A percentile compares a stretch with the other conserved stretches of the same genome.
Evolutionary conservation across 2,888 invertebrate genomes (phyloP).

Genomic region (Philaethria dido): DNA sequence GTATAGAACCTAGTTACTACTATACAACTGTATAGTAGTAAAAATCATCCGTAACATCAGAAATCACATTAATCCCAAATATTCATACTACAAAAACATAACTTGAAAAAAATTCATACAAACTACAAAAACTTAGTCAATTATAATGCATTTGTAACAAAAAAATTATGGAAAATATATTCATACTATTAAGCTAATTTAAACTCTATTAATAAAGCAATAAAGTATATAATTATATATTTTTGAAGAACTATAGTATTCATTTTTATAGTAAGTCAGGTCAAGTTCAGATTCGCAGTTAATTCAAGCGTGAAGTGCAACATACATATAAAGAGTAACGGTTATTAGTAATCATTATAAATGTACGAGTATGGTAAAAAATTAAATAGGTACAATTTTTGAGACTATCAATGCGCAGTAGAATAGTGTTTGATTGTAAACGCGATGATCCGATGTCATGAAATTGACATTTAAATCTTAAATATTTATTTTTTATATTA

Average conservation of each 20-base stretch:
- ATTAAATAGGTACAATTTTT: background rate
- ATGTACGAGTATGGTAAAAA: background rate
- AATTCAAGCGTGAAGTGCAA: slow-evolving; percentile 51
- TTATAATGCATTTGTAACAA: slow-evolving; percentile 1
- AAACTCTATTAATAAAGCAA: background rate
- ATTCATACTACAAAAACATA: background rate
- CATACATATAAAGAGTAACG: slow-evolving; percentile 30
- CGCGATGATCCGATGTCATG: no score
- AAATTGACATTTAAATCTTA: no score
- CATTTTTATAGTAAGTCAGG: slow-evolving; percentile 45
- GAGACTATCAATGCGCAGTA: no score
- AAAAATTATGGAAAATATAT: background rate
- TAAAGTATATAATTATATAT: background rate
- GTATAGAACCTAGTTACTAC: no score
- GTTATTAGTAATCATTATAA: slow-evolving; percentile 21
- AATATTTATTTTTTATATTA: no score
- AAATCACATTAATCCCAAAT: background rate
- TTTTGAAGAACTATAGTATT: background rate
- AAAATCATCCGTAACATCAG: background rate
- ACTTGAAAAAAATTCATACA: background rate
- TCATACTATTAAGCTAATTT: background rate
- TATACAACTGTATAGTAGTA: no score
- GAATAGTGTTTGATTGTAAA: no score
- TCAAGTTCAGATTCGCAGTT: slow-evolving; percentile 53
- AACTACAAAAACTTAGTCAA: background rate